These are phyloP conservation scores for Idaea straminata DNA, from an alignment of 2,888 invertebrate species.

Conservation along the genomic window DNA sequence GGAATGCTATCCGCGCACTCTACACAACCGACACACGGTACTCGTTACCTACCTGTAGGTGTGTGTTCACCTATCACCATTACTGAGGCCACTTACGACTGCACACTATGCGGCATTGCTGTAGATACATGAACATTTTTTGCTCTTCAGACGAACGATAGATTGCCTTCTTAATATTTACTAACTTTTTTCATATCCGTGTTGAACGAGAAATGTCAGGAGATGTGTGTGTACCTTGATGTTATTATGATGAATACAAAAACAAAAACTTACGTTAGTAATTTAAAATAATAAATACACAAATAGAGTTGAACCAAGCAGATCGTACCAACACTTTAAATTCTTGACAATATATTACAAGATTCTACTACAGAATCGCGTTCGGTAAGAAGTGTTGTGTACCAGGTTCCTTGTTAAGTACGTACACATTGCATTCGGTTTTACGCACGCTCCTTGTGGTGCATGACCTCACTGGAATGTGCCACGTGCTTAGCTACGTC, in stretches of 20 bases:
- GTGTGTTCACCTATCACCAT: not conserved
- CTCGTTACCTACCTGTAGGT: not conserved
- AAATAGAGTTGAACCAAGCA: too few species aligned
- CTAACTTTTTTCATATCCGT: not conserved
- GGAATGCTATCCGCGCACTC: slow-evolving; percentile 14
- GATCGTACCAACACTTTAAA: too few species aligned
- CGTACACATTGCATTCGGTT: slow-evolving; percentile 66
- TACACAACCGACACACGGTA: not conserved
- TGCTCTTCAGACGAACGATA: not conserved
- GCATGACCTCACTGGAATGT: slow-evolving; percentile 78
- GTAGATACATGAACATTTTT: not conserved
- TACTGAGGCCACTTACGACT: not conserved
- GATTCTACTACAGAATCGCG: not conserved
- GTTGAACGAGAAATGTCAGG: too few species aligned
- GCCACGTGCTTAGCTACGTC: slow-evolving; percentile 72
- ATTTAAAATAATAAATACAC: too few species aligned
- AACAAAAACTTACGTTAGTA: too few species aligned
- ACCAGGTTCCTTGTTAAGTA: slow-evolving; percentile 11
- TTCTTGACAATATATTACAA: not conserved
- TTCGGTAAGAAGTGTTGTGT: not conserved
- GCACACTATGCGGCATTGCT: not conserved
- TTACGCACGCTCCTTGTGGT: slow-evolving; percentile 69
- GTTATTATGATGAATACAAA: not conserved
- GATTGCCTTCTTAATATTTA: not conserved
- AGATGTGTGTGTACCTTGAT: not conserved